A percentile compares a stretch with the other conserved stretches of the same genome.
These are phyloP conservation scores for Monoplex corrugatus DNA, from an alignment of 2,888 invertebrate species.

Conservation along the genomic window DNA sequence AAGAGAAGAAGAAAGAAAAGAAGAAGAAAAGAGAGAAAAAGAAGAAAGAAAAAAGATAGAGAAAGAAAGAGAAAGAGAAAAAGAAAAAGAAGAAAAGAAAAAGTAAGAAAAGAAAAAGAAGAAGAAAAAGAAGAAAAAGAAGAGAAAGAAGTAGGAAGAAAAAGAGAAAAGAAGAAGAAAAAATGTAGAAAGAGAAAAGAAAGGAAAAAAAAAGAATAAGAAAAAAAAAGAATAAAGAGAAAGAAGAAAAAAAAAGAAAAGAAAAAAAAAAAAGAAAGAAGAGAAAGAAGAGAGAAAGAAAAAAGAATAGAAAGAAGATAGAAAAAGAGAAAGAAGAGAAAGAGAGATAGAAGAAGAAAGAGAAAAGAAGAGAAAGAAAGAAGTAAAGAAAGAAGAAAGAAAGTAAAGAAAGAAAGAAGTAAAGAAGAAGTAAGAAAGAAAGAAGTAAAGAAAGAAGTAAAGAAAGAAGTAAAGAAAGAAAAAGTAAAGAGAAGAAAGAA, in stretches of 20 bases:
- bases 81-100: neutral
- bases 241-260: neutral
- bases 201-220: neutral
- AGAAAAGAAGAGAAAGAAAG: no score
- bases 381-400: no score
- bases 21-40: neutral
- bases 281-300: no score
- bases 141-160: neutral
- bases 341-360: no score
- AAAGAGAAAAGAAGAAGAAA: neutral
- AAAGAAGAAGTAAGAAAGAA: neutral
- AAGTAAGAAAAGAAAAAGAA: no score
- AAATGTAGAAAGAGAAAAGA: no score
- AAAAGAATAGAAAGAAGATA: no score
- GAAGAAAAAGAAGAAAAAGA: neutral
- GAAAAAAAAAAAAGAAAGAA: no score
- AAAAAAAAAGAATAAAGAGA: neutral
- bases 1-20: neutral
- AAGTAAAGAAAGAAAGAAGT: no score
- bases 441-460: neutral
- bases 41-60: neutral
- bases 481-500: neutral
- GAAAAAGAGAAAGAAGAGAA: no score
- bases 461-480: neutral
- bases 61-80: neutral